Percentiles rank a stretch among this genome's conserved stretches.
Evolutionary conservation across 2,113 vertebrate species (phyloP).

Genomic region (Charina bottae): DNA sequence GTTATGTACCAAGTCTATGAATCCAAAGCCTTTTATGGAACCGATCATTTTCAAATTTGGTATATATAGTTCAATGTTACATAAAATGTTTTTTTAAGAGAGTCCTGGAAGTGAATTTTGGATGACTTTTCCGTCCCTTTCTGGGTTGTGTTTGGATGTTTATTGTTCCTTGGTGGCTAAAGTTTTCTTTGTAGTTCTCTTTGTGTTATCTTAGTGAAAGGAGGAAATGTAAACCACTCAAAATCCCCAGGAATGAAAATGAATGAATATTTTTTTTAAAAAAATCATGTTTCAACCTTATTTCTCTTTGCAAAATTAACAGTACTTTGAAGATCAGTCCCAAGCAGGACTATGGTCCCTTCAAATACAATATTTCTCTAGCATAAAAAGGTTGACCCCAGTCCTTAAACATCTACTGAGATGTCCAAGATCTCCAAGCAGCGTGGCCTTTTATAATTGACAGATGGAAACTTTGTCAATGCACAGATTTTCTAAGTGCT

Average conservation of each 20-base stretch:
- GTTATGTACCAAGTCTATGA: no score
- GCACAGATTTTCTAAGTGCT: no score
- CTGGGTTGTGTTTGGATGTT: not conserved
- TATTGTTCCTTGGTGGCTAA: not conserved
- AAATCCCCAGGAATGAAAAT: not conserved
- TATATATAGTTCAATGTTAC: no score
- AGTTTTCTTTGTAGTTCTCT: not conserved
- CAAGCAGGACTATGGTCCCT: not conserved
- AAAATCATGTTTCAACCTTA: not conserved
- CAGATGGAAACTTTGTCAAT: no score
- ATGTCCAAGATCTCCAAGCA: not conserved
- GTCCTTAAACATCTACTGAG: not conserved
- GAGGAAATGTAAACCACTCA: not conserved
- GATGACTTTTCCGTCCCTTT: not conserved
- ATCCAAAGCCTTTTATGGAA: no score
- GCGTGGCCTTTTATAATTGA: no score
- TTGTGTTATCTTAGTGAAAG: not conserved
- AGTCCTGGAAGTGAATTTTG: not conserved
- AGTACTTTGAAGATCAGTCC: not conserved
- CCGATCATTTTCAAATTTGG: no score
- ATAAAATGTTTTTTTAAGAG: no score
- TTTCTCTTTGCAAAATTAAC: not conserved
- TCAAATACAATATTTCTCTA: not conserved
- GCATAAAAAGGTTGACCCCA: not conserved
- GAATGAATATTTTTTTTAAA: not conserved